These are phyloP conservation scores for Helicorthomorpha holstii DNA, from an alignment of 1,140 invertebrate genomes.

Conservation along the genomic window DNA sequence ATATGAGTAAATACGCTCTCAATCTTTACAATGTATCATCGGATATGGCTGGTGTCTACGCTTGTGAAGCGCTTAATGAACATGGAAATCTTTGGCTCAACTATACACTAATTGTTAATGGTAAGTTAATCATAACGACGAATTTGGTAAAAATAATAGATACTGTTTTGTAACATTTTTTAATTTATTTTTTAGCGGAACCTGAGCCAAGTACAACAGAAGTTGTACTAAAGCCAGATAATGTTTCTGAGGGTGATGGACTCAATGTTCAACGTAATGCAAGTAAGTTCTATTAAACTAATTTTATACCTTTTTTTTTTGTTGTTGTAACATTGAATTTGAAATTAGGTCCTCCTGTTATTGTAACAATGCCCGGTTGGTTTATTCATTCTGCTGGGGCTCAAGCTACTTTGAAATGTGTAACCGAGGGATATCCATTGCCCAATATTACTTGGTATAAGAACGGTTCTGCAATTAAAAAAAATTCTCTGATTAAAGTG, in stretches of 20 bases:
- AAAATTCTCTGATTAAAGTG: conserved; percentile 15
- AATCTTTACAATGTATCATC: conserved; percentile 12
- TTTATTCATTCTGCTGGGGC: conserved; percentile 48
- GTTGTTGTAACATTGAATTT: conserved; percentile 19
- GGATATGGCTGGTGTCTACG: conserved; percentile 16
- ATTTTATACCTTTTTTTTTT: not conserved
- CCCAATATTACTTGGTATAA: conserved; percentile 65
- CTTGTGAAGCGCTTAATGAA: conserved; percentile 16
- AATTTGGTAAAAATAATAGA: not conserved
- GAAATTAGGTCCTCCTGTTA: conserved; percentile 30
- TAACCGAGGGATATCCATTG: conserved; percentile 30
- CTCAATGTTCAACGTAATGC: not conserved
- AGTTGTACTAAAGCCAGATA: not conserved
- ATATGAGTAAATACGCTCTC: conserved; percentile 15
- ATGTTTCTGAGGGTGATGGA: not conserved
- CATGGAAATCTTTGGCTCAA: conserved; percentile 18
- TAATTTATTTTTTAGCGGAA: not conserved
- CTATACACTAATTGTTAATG: conserved; percentile 18
- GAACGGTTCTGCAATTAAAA: conserved; percentile 39
- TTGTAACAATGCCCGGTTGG: conserved; percentile 23
- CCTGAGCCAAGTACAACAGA: not conserved
- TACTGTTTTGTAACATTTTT: not conserved
- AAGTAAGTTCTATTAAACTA: not conserved
- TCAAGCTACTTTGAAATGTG: conserved; percentile 42
- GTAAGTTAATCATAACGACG: conserved; percentile 7